Conservation (phyloP, 2,113 vertebrate species). For the Semicossyphus pulcher region DNA sequence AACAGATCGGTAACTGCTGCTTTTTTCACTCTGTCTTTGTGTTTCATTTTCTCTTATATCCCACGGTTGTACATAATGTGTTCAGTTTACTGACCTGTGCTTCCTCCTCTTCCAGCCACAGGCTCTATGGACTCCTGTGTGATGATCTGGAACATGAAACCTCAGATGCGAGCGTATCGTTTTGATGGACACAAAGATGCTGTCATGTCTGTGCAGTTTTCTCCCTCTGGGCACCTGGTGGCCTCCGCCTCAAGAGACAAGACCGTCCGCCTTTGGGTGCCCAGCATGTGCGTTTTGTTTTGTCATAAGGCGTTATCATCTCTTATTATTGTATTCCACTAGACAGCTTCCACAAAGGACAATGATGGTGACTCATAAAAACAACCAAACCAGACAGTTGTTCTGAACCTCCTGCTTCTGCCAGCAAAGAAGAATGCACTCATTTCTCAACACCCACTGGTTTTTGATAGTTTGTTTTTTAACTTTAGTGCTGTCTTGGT, state of each 20-base stretch:
- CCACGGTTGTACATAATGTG: background rate
- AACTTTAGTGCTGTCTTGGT: slow-evolving; percentile 20
- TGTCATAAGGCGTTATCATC: background rate
- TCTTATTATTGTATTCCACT: background rate
- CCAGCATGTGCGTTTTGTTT: slow-evolving; percentile 87
- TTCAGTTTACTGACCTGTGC: background rate
- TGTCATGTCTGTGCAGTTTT: slow-evolving; percentile 91
- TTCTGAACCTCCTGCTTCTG: background rate
- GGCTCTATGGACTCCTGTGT: slow-evolving; percentile 93
- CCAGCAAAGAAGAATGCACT: slow-evolving; percentile 12
- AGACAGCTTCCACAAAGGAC: background rate
- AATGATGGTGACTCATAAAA: slow-evolving; percentile 34
- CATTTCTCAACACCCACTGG: slow-evolving; percentile 11
- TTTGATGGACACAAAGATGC: slow-evolving; percentile 95
- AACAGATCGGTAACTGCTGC: slow-evolving; percentile 89
- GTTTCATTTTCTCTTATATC: background rate
- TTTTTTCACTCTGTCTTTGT: background rate
- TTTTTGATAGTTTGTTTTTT: slow-evolving; percentile 17
- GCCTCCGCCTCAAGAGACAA: slow-evolving; percentile 96
- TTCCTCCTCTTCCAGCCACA: slow-evolving; percentile 83
- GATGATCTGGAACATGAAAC: slow-evolving; percentile 97
- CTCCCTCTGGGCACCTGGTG: slow-evolving; percentile 94
- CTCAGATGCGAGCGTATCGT: slow-evolving; percentile 93
- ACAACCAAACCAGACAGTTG: background rate
- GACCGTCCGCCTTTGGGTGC: slow-evolving; percentile 96